Evolutionary conservation across 2,888 invertebrate genomes (phyloP).

Genomic region (Lithosia quadra): DNA sequence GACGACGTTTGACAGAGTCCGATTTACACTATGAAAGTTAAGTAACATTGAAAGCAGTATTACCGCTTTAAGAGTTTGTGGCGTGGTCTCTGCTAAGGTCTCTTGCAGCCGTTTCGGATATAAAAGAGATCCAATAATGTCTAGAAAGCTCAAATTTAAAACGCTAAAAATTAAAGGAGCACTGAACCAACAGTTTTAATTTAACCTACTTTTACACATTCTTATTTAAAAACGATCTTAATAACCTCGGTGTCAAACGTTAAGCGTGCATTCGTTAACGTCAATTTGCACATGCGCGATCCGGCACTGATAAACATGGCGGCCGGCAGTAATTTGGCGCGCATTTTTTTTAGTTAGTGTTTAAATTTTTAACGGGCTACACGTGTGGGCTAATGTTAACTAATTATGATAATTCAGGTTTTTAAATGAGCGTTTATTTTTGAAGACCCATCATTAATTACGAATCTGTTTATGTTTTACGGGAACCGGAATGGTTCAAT

Average conservation of each 20-base stretch:
- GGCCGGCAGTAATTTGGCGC: conserved; percentile 13
- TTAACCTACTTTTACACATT: conserved; percentile 10
- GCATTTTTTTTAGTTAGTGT: neutral
- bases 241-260: conserved; percentile 10
- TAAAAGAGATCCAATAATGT: neutral
- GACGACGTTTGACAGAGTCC: no score
- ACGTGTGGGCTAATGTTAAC: conserved; percentile 21
- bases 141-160: neutral
- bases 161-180: neutral
- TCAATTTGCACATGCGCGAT: conserved; percentile 15
- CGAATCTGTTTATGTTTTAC: neutral
- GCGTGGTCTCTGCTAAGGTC: no score
- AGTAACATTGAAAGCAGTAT: no score
- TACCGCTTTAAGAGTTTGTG: no score
- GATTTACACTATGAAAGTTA: no score
- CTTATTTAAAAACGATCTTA: conserved; percentile 7
- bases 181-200: conserved; percentile 12
- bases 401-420: conserved; percentile 20
- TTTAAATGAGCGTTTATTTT: conserved; percentile 19
- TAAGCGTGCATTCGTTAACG: conserved; percentile 10
- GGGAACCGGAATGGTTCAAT: neutral
- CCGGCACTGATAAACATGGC: conserved; percentile 12
- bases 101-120: no score
- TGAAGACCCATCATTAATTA: neutral
- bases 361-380: conserved; percentile 7